Evolutionary conservation across 1,140 invertebrate genomes (phyloP), one percentile per base, ranked within the genome.

Genomic region (Berghia stephanieae): DNA sequence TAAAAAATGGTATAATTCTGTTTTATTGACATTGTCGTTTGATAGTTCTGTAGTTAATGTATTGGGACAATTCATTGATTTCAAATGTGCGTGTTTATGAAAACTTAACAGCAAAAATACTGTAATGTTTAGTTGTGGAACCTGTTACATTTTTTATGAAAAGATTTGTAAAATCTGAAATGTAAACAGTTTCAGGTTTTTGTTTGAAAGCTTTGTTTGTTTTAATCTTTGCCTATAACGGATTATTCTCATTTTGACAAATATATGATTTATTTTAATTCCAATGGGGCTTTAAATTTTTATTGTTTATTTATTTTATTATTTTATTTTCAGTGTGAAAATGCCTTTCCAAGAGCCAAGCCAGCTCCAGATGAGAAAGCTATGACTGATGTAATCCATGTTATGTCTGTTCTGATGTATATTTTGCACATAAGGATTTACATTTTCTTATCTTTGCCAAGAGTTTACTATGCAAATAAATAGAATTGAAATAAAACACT

Each of bases 311-410:
- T 31, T 21, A 38, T 76, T 24, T 57, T 46, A 34, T 79, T 21
- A 43, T 72, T 24, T 81, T 72, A 75, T 78, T 81, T 84, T 49
- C 77, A 89, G 57, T 96, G 95, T 76, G 96, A 98, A 88, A 92
- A 92, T 40, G 93, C 94, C 4, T 98, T 98, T 86, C 96, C 95
- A 6, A 91, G 94, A 84, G 95, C 95, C 13, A 96, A 96, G 75
- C 92, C 95, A 13, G 90, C 90, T n/a, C 90, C 93, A 1, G 96
- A 97, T 84, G 96, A 97, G 85, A 92, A 94, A 31, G 92, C 93
- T 2, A 93, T 96, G 75, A 96, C 95, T 40, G 94, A 94, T 90
- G 94, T 94, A 91, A 86, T 86, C 77, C 71, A 42, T 27, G n/a
- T 71, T 57, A 69, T 66, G 42, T 43, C n/a, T 75, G 16, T 8